Evolutionary conservation across 1,140 invertebrate species (phyloP).

Genomic region (Trialeurodes vaporariorum): DNA sequence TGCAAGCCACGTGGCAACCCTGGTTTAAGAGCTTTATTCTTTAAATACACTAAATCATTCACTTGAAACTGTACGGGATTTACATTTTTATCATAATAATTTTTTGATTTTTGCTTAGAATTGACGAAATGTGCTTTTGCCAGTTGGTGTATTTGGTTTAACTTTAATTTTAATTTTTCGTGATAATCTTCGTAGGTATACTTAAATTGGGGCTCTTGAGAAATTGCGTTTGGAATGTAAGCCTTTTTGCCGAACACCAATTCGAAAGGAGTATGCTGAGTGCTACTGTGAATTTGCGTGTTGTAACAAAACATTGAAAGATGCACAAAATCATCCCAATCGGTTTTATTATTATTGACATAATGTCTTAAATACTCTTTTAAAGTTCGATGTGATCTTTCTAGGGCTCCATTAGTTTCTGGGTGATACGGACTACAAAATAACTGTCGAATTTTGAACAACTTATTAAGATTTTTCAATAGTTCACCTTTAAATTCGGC

Average conservation of each 20-base stretch:
- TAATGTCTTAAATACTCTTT: constrained; percentile 15
- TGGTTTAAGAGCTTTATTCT: too few relatives aligned
- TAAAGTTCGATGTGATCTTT: constrained; percentile 14
- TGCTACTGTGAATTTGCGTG: constrained; percentile 10
- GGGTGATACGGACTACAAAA: constrained; percentile 33
- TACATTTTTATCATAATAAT: too few relatives aligned
- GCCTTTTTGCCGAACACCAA: constrained; percentile 5
- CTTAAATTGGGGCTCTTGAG: too few relatives aligned
- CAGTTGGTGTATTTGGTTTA: too few relatives aligned
- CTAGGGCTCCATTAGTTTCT: constrained; percentile 28
- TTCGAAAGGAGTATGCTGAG: constrained; percentile 15
- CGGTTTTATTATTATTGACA: constrained; percentile 14
- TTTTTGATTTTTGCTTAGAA: too few relatives aligned
- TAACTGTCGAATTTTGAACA: constrained; percentile 16
- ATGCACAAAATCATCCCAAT: constrained; percentile 25
- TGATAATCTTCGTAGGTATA: too few relatives aligned
- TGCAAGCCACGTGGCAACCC: too few relatives aligned
- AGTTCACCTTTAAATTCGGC: constrained; percentile 12
- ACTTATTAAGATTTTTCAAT: constrained; percentile 22
- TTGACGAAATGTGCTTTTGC: too few relatives aligned
- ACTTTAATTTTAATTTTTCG: too few relatives aligned
- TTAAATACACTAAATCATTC: too few relatives aligned
- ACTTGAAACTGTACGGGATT: too few relatives aligned
- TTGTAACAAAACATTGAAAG: constrained; percentile 16
- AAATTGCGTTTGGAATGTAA: too few relatives aligned